Base-by-base conservation (phyloP, 2,888 invertebrate genomes). In the Mayetiola destructor region DNA sequence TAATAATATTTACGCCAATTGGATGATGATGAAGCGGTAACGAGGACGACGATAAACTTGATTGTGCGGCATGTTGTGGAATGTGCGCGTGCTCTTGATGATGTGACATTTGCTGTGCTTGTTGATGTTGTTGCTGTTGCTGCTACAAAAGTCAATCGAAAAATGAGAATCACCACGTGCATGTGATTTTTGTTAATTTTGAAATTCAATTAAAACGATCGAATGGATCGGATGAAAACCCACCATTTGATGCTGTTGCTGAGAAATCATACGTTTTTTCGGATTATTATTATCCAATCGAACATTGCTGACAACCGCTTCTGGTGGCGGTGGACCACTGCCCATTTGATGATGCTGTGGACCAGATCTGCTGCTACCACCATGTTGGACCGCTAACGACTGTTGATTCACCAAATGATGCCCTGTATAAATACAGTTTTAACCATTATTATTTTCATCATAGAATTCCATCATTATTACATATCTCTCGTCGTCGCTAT, bases 111-210 rank as follows among this genome's bases (percentile, higher is more conserved):
- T 66, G 67, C 23, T 65, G 68, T 55, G 64, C 64, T 48, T 66
- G 68, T 37, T 66, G 65, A 14, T 63, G 63, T 57, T 64, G 64
- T 60, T 72, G 72, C 57, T 71, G 71, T 6, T 68, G 69, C 20
- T 68, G 14, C 23, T 48, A 27, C 3, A 8, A 21, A 23, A 23
- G 4, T 37, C 12, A 42, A 3, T 39, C 20, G 16, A 39, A 3
- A 18, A n/a, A n/a, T n/a, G n/a, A n/a, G n/a, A n/a, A n/a, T n/a
- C n/a, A n/a, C n/a, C n/a, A n/a, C n/a, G n/a, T n/a, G n/a, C n/a
- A n/a, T n/a, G n/a, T n/a, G n/a, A n/a, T n/a, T n/a, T n/a, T n/a
- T n/a, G n/a, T n/a, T n/a, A n/a, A n/a, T n/a, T n/a, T n/a, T n/a
- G n/a, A n/a, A n/a, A n/a, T n/a, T n/a, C n/a, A n/a, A n/a, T n/a